Conservation (phyloP, 2,113 vertebrate species). For the Spheniscus mendiculus region DNA sequence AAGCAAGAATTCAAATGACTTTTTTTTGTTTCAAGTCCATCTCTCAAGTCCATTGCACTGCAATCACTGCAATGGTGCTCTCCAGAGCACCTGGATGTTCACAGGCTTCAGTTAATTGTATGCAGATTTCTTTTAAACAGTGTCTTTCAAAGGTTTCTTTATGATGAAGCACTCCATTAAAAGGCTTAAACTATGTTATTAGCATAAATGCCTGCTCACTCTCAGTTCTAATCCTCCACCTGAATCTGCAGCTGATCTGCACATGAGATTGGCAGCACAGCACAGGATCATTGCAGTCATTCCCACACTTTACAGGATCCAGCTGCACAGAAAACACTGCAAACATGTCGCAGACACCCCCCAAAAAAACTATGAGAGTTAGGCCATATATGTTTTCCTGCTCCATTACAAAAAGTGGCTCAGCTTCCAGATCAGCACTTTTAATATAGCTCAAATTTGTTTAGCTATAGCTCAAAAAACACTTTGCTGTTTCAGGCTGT, state of each 20-base stretch:
- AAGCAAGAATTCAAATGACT: neutral
- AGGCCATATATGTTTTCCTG: neutral
- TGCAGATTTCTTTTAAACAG: neutral
- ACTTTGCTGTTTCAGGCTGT: conserved; percentile 70
- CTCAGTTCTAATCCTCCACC: neutral
- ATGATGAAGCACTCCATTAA: neutral
- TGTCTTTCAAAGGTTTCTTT: neutral
- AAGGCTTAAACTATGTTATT: neutral
- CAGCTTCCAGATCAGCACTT: conserved; percentile 50
- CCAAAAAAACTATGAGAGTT: neutral
- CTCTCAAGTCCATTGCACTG: neutral
- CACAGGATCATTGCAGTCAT: neutral
- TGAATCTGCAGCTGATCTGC: neutral
- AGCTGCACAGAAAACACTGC: neutral
- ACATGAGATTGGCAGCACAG: accelerated
- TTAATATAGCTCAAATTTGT: conserved; percentile 57
- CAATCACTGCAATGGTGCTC: neutral
- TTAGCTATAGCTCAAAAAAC: conserved; percentile 54
- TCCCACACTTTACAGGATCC: neutral
- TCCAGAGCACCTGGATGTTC: neutral
- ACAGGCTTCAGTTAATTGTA: neutral
- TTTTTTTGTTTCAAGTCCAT: neutral
- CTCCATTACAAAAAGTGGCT: neutral
- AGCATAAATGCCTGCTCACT: neutral
- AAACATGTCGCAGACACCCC: neutral